Evolutionary conservation across 2,888 invertebrate genomes (phyloP), one percentile per base, ranked within the genome.

Genomic region (Buathra laborator): DNA sequence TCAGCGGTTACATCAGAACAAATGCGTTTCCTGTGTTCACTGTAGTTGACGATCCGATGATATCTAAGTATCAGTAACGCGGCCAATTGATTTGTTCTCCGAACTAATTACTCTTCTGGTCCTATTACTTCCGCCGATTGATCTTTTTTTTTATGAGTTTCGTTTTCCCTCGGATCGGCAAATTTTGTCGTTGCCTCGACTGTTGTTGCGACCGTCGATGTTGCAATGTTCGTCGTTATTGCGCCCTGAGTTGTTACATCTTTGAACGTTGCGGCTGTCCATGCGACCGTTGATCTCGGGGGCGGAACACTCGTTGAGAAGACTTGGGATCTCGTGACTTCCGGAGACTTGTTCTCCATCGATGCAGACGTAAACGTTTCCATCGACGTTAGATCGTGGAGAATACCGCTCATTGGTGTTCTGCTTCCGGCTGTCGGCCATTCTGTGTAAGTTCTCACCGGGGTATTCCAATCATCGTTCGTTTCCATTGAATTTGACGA

Each of bases 51-150:
- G 32, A 32, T 32, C 32, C 10, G 32, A 24, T 32, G 12, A 10
- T 32, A 37, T 32, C 12, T 7, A 6, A 6, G 32, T n/a, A 62
- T 14, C 14, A 14, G 32, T 29, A 14, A 29, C 32, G 29, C 29
- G 7, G 9, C 29, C 37, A 14, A 71, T 46, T 71, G n/a, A 59
- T 76, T 67, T 62, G 75, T 56, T 72, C 53, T 16, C 12, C 71
- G 32, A 62, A 29, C 14, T 7, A 32, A 62, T 71, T 66, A 83
- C 24, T 80, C 71, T 14, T 66, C 7, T 14, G 86, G 75, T 79
- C 46, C 37, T 12, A 85, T 77, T 16, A 85, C 83, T 84, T 83
- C 86, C 44, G 84, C 81, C 46, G 84, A 88, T 72, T 71, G 77
- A 53, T 74, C 32, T 16, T 67, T 59, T 14, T 19, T 24, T 66